These are phyloP conservation scores for Ochropacha duplaris DNA, from an alignment of 2,888 invertebrate species.

Conservation along the genomic window DNA sequence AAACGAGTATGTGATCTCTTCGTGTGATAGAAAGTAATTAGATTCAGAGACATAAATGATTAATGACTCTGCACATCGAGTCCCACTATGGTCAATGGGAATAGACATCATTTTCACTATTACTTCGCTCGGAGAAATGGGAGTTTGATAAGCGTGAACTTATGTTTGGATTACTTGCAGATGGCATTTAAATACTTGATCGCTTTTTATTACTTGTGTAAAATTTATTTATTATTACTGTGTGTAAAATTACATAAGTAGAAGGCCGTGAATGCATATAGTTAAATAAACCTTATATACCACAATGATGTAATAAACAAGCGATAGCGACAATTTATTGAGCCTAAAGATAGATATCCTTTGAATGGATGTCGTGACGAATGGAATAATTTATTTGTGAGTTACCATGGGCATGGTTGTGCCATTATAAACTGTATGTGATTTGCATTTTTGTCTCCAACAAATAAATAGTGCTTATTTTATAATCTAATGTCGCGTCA, in stretches of 20 bases:
- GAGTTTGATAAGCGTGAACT: slow-evolving; percentile 48
- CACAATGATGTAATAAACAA: slow-evolving; percentile 17
- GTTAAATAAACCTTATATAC: not conserved
- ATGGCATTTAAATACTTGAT: slow-evolving; percentile 23
- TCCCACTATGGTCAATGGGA: slow-evolving; percentile 33
- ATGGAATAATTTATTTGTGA: slow-evolving; percentile 51
- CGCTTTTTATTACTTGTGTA: slow-evolving; percentile 15
- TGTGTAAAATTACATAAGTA: too few relatives aligned
- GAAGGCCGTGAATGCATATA: too few relatives aligned
- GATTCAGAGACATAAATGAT: slow-evolving; percentile 40
- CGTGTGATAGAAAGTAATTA: slow-evolving; percentile 46
- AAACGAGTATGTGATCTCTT: slow-evolving; percentile 30
- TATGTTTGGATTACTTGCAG: slow-evolving; percentile 29
- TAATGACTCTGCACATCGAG: slow-evolving; percentile 39
- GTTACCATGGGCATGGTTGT: slow-evolving; percentile 41
- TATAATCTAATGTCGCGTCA: slow-evolving; percentile 35
- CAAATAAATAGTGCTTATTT: slow-evolving; percentile 42
- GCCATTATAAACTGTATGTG: slow-evolving; percentile 45
- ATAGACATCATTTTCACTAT: slow-evolving; percentile 48
- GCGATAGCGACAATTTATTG: slow-evolving; percentile 33
- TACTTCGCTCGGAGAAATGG: slow-evolving; percentile 41
- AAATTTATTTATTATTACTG: not conserved
- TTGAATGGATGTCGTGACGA: slow-evolving; percentile 57
- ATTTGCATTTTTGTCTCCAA: slow-evolving; percentile 62
- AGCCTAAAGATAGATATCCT: slow-evolving; percentile 40